Base-by-base conservation (phyloP, 2,888 invertebrate species). In the Pyrochroa serraticornis region DNA sequence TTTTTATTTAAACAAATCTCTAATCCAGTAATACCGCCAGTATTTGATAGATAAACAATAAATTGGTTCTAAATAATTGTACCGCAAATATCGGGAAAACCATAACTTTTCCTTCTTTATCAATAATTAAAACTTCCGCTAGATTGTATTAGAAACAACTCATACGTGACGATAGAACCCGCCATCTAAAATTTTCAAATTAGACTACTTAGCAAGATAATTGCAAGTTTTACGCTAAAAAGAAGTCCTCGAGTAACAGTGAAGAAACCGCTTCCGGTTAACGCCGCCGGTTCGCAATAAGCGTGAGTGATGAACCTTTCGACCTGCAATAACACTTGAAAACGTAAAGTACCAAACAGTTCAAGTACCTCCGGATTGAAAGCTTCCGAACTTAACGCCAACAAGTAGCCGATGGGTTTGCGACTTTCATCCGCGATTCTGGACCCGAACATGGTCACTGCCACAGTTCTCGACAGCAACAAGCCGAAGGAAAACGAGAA, bases 341-440 rank as follows among this genome's bases (percentile, higher is more conserved):
- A 41, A 39, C 31, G n/a, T 22, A 5, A 22, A 22, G 31, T 34
- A 33, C 12, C 14, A n/a, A 35, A n/a, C 12, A 36, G 9, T 44
- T 43, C 36, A 33, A 32, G 49, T 68, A 87, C 88, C 82, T 88
- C 87, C 12, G 82, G 77, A 62, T 86, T 85, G 67, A 86, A 89
- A 5, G 83, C 83, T 0, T 84, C 81, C 1, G 85, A 83, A 0
- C 87, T 83, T 1, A 88, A 85, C 33, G 86, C 84, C 69, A 86
- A 87, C 9, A 89, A 69, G 1, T 85, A 81, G 7, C 58, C 60
- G 13, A 70, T 56, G 3, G 75, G 72, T 53, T 70, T 70, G 38
- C 63, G 64, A 46, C 77, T 76, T 61, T 74, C 75, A 14, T 77
- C 76, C 48, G 76, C 67, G 30, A 78, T 71, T 63, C 65, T 69